Evolutionary conservation across 2,888 invertebrate genomes (phyloP), one percentile per base, ranked within the genome.

Genomic region (Chesias legatella): DNA sequence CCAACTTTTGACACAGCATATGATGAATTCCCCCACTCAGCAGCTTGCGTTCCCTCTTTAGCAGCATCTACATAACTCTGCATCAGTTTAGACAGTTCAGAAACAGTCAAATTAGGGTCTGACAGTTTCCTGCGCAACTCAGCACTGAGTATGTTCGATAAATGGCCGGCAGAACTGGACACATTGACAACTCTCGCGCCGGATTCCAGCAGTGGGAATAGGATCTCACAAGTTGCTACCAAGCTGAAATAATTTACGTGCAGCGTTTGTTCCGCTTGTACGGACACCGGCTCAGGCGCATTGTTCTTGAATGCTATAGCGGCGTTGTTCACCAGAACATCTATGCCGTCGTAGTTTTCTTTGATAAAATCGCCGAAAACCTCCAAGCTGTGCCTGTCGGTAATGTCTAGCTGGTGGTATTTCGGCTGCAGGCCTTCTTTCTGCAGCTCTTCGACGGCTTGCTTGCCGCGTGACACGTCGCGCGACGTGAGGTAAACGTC

Each of bases 1-100:
- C 91, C 94, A n/a, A 95, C 92, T 88, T 95, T 95, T 0, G 94
- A 94, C 1, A 92, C 91, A 0, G 73, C 82, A 73, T 95, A 95
- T 0, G 93, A 89, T 1, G 91, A 91, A 33, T 81, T 82, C 0
- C 91, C 89, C 92, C 92, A 94, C 4, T 82, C 77, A 0, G 53
- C 59, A 20, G 52, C 58, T 6, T 82, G 79, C 0, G 68, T 79
- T 0, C 79, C 85, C 43, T 67, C 58, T 51, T 79, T 76, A 17
- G 80, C 89, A 60, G 84, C 92, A 85, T 89, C 76, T 3, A 94
- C 84, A 77, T 92, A 95, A 51, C 91, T 77, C 20, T 90, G 79
- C 90, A 94, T 91, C 8, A 94, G 61, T 1, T 72, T 67, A n/a
- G 86, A 89, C 22, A 95, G 73, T 54, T 90, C 73, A 1, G 83